Percentiles rank a stretch among this genome's conserved stretches.
phyloP scores from a whole-genome alignment of 2,113 vertebrate genomes.

The Thamnophis sirtalis region DNA sequence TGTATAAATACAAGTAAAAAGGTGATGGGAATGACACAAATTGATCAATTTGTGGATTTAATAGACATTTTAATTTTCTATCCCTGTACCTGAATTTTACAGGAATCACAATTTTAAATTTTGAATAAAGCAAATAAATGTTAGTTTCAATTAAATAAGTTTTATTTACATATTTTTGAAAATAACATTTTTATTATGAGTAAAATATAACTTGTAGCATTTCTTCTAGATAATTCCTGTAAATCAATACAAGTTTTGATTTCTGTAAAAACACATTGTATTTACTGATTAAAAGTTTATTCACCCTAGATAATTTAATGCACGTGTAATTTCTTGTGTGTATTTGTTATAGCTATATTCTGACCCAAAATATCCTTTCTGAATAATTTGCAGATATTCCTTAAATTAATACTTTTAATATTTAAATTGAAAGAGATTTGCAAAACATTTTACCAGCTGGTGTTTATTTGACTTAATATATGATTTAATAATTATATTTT shows the following conservation, averaged over 20 bases:
- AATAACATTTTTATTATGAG: not conserved
- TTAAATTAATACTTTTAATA: not conserved
- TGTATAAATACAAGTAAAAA: not conserved
- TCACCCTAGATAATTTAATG: not conserved
- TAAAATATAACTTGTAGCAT: not conserved
- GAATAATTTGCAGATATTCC: not conserved
- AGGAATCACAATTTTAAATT: not conserved
- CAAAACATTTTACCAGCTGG: not conserved
- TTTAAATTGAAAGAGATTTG: not conserved
- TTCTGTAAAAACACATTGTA: not conserved
- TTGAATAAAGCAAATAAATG: not conserved
- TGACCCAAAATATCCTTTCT: not conserved
- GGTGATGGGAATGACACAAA: not conserved
- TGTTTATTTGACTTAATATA: not conserved
- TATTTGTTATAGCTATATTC: not conserved
- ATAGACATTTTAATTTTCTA: not conserved
- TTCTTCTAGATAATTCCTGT: not conserved
- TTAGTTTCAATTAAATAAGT: not conserved
- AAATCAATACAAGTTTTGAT: not conserved
- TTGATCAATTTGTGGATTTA: not conserved
- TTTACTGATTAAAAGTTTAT: not conserved
- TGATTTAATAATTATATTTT: not conserved
- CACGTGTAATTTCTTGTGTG: not conserved
- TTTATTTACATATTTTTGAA: not conserved
- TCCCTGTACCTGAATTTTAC: not conserved